Evolutionary conservation across 2,888 invertebrate genomes (phyloP).

Genomic region (Pyrochroa serraticornis): DNA sequence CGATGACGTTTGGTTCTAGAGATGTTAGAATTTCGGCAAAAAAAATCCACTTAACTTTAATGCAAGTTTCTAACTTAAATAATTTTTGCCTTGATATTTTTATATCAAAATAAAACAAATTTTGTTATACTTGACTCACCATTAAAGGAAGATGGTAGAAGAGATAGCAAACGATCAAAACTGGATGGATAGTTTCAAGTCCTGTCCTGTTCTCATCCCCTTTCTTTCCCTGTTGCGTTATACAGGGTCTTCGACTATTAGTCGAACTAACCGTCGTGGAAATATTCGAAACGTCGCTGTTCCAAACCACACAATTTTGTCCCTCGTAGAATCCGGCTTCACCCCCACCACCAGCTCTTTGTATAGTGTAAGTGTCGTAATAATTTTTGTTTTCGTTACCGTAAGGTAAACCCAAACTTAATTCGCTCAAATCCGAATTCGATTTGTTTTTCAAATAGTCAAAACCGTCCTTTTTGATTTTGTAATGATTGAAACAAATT

Average conservation of each 20-base stretch:
- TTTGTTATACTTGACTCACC: too few species aligned
- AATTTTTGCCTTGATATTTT: too few species aligned
- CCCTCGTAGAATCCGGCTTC: slow-evolving; percentile 31
- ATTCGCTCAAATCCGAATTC: slow-evolving; percentile 55
- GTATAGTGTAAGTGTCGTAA: slow-evolving; percentile 54
- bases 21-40: too few species aligned
- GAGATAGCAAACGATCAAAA: slow-evolving; percentile 64
- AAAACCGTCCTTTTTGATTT: slow-evolving; percentile 46
- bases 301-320: slow-evolving; percentile 42
- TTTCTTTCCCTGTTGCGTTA: slow-evolving; percentile 49
- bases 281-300: slow-evolving; percentile 59
- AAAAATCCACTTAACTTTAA: too few species aligned
- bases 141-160: slow-evolving; percentile 66
- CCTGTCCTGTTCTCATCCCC: slow-evolving; percentile 53
- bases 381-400: slow-evolving; percentile 43
- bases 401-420: slow-evolving; percentile 43
- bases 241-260: slow-evolving; percentile 60
- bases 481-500: slow-evolving; percentile 50
- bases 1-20: too few species aligned
- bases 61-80: too few species aligned
- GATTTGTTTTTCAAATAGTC: slow-evolving; percentile 54
- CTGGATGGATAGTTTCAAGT: slow-evolving; percentile 59
- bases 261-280: slow-evolving; percentile 64
- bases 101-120: too few species aligned
- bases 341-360: slow-evolving; percentile 37